A percentile compares a stretch with the other conserved stretches of the same genome.
phyloP scores from a whole-genome alignment of 1,140 invertebrate genomes.

The Pseudobourletiella spinata region DNA sequence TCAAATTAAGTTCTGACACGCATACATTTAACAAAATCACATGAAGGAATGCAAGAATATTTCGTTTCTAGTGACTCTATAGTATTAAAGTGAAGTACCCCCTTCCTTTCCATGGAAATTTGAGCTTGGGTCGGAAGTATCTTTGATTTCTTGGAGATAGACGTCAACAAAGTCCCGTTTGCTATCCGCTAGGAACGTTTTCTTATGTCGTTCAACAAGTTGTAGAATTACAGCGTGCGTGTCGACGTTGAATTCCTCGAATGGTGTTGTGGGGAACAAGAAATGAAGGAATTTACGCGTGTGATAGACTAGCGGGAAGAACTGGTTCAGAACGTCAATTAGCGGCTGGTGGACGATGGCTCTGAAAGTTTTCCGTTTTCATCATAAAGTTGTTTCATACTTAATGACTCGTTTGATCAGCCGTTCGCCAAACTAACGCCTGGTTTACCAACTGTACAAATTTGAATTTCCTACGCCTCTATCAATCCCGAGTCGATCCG shows the following conservation, averaged over 20 bases:
- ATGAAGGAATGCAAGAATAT: not conserved
- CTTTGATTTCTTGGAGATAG: slow-evolving; percentile 15
- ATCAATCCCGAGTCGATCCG: too few species aligned
- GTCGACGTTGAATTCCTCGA: not conserved
- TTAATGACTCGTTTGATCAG: too few species aligned
- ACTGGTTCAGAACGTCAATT: not conserved
- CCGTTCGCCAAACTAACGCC: too few species aligned
- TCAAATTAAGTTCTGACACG: not conserved
- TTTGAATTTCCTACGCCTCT: too few species aligned
- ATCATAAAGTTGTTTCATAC: too few species aligned
- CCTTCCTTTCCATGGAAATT: slow-evolving; percentile 9
- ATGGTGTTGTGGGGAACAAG: not conserved
- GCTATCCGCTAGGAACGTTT: not conserved
- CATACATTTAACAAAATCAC: not conserved
- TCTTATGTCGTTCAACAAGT: slow-evolving; percentile 10
- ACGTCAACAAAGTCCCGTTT: slow-evolving; percentile 23
- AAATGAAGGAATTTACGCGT: too few species aligned
- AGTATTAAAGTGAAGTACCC: not conserved
- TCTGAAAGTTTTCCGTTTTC: too few species aligned
- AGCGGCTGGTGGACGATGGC: not conserved
- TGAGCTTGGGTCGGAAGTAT: not conserved
- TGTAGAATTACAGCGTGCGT: not conserved
- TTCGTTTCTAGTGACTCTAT: too few species aligned
- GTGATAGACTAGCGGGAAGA: not conserved
- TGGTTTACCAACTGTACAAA: too few species aligned